phyloP scores from a whole-genome alignment of 1,140 invertebrate species.

The Hyphantria cunea region DNA sequence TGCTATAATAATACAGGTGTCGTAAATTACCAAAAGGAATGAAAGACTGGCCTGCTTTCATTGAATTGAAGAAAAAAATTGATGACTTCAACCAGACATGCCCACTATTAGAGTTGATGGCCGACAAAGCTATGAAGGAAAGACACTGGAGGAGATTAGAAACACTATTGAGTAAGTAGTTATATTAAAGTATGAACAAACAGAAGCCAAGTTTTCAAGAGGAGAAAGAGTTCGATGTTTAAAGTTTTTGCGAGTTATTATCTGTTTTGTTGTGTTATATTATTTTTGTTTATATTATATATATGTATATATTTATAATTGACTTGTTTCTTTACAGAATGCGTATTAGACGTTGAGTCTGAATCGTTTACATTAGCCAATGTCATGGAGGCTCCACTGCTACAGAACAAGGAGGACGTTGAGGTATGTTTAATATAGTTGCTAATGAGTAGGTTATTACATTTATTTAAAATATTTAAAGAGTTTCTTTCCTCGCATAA shows the following conservation, averaged over 20 bases:
- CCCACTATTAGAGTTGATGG: slow-evolving; percentile 93
- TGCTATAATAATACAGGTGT: slow-evolving; percentile 81
- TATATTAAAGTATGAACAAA: too few species aligned
- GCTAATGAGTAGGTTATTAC: neutral
- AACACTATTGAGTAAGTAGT: slow-evolving; percentile 81
- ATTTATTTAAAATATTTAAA: too few species aligned
- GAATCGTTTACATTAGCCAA: slow-evolving; percentile 86
- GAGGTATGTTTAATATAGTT: slow-evolving; percentile 82
- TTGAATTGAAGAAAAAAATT: slow-evolving; percentile 93
- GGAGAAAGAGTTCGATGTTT: too few species aligned
- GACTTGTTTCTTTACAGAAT: slow-evolving; percentile 68
- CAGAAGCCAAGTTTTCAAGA: too few species aligned
- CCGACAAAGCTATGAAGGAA: slow-evolving; percentile 94
- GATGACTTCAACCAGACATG: slow-evolving; percentile 95
- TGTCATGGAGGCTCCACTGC: slow-evolving; percentile 92
- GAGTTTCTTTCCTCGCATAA: too few species aligned
- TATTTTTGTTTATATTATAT: too few species aligned
- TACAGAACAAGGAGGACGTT: slow-evolving; percentile 93
- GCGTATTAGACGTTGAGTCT: slow-evolving; percentile 90
- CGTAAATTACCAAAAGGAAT: slow-evolving; percentile 90
- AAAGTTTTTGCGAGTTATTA: too few species aligned
- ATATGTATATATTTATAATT: too few species aligned
- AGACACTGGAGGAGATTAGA: slow-evolving; percentile 92
- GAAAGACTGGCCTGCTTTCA: slow-evolving; percentile 94
- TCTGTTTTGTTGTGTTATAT: too few species aligned